phyloP scores from a whole-genome alignment of 64 coral and sea anemone genomes.

The Montipora cactus region DNA sequence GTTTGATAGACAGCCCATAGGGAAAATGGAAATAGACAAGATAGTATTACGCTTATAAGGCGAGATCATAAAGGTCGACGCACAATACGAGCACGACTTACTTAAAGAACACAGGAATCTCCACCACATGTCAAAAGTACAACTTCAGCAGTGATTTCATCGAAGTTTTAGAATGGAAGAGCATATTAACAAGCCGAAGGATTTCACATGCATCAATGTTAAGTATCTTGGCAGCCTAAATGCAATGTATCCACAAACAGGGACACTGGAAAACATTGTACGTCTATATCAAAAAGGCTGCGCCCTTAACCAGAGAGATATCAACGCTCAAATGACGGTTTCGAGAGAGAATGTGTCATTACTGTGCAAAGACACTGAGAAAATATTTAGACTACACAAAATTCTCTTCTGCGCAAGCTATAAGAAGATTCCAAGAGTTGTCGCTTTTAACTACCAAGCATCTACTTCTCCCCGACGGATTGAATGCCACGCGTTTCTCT shows the following conservation, averaged over 20 bases:
- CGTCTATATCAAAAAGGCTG: conserved; percentile 68
- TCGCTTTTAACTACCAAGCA: conserved; percentile 58
- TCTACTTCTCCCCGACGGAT: not conserved
- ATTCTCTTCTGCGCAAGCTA: conserved; percentile 72
- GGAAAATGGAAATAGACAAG: not conserved
- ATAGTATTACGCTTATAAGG: not conserved
- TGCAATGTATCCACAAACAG: conserved; percentile 49
- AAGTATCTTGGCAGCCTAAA: conserved; percentile 52
- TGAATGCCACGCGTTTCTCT: conserved; percentile 59
- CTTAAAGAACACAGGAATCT: not conserved
- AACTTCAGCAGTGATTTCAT: not conserved
- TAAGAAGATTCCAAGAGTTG: conserved; percentile 74
- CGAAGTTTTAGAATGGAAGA: not conserved
- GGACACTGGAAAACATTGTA: conserved; percentile 63
- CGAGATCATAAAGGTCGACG: not conserved
- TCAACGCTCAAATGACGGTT: not conserved
- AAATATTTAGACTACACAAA: conserved; percentile 36
- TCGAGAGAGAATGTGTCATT: conserved; percentile 29
- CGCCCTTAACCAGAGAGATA: conserved; percentile 14
- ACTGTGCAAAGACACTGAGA: conserved; percentile 25
- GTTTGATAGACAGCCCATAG: conserved; percentile 8
- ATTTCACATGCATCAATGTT: conserved; percentile 30
- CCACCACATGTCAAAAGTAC: not conserved
- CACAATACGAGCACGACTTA: not conserved
- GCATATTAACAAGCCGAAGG: not conserved